These are phyloP conservation scores for Lymantria dispar DNA, from an alignment of 2,888 invertebrate genomes.

Conservation along the genomic window DNA sequence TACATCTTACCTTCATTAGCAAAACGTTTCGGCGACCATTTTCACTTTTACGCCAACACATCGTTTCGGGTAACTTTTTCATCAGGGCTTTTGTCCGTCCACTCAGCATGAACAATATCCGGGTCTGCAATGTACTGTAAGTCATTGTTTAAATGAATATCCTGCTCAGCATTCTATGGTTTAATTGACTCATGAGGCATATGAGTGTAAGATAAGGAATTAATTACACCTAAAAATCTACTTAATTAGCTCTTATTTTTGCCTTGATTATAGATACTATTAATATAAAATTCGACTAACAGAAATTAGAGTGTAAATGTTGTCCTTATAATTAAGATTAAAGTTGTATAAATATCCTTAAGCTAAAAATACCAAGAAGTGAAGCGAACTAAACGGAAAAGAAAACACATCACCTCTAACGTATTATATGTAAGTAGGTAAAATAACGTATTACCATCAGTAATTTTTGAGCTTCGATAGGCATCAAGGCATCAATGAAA, in stretches of 20 bases:
- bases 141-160: conserved; percentile 41
- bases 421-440: background rate
- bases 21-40: conserved; percentile 1
- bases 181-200: conserved; percentile 61
- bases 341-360: no score
- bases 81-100: conserved; percentile 14
- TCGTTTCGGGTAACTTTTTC: conserved; percentile 26
- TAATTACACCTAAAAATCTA: no score
- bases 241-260: no score
- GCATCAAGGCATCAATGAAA: background rate
- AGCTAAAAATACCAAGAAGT: no score
- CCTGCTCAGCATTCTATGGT: conserved; percentile 20
- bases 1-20: no score
- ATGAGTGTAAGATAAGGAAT: conserved; percentile 49
- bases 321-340: no score
- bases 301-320: no score
- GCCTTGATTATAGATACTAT: no score
- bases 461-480: background rate
- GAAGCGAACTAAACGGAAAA: background rate
- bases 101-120: conserved; percentile 23
- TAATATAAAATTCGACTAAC: no score
- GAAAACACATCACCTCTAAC: background rate
- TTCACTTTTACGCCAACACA: conserved; percentile 12
- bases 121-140: conserved; percentile 35
- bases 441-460: background rate